Conservation (phyloP, 2,113 vertebrate species). For the Halcyon malimbica region DNA sequence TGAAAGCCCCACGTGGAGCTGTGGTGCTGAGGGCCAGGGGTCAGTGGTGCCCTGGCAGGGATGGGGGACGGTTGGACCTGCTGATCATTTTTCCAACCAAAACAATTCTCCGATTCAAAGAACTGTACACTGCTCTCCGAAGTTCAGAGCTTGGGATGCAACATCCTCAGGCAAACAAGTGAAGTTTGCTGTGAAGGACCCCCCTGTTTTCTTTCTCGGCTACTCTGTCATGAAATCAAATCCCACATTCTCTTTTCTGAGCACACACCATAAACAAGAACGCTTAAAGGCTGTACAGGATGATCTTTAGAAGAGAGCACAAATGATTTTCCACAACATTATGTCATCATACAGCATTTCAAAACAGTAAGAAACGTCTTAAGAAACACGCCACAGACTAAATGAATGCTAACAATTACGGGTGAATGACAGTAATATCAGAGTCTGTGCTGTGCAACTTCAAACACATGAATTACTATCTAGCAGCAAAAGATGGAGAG, state of each 20-base stretch:
- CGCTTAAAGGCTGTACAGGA: not conserved
- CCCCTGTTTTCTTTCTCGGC: not conserved
- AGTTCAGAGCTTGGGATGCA: not conserved
- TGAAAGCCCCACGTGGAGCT: not conserved
- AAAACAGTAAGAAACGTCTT: not conserved
- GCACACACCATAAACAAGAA: not conserved
- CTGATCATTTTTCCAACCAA: not conserved
- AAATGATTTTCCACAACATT: not conserved
- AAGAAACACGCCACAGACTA: not conserved
- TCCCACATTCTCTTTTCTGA: not conserved
- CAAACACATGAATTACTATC: not conserved
- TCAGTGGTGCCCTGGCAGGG: not conserved
- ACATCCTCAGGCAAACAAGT: not conserved
- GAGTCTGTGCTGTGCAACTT: not conserved
- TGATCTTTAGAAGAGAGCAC: not conserved
- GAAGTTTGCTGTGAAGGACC: not conserved
- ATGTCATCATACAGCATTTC: not conserved
- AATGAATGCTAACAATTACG: not conserved
- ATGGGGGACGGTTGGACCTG: not conserved
- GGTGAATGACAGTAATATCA: not conserved
- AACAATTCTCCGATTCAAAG: not conserved
- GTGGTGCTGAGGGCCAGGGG: not conserved
- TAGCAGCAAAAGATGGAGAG: conserved; percentile 18
- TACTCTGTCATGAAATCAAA: not conserved
- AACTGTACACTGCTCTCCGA: rapidly evolving